Base-by-base conservation (phyloP, 2,797 vertebrate species). In the Sarcophilus harrisii region DNA sequence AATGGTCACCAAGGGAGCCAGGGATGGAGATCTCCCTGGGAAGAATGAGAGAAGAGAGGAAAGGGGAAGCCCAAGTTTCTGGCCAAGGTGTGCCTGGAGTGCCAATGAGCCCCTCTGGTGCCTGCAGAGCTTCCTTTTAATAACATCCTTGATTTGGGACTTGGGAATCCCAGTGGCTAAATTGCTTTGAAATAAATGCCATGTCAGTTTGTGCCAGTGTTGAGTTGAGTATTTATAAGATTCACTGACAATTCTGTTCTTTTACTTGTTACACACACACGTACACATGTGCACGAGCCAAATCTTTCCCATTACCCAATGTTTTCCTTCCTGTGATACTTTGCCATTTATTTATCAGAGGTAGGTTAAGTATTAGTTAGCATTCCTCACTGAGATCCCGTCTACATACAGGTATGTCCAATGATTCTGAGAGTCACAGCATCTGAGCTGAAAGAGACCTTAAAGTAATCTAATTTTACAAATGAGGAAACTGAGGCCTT, bases 151-250 rank as follows among this genome's bases (percentile, higher is more conserved):
- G 94, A 93, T 89, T 38, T 92, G 97, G 97, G 97, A 97, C 94
- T 90, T 52, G 11, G 92, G 94, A 96, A 91, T 97, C 97, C 97
- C 98, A 94, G 45, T 52, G 45, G 96, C 92, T 96, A 97, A 96
- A 98, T 90, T 96, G 94, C 97, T 97, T 96, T 95, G 94, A 95
- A 96, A 96, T 93, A 60, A 96, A 97, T 29, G 30, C 62, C 58
- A 0, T 3, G 52, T 93, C 0, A 92, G 97, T 59, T 92, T 73
- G 0, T 60, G 90, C 94, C 96, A 5, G 58, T 62, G 96, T 96
- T n/a, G 96, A 94, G 59, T 24, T 0, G 92, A 87, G 96, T 89
- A 14, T 92, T 58, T 49, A 45, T 91, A n/a, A 52, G 91, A 90
- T 57, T 66, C 54, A 57, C 96, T 91, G 96, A 93, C 96, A 21